phyloP scores from a whole-genome alignment of 2,797 vertebrate species.

The Rhabdomys pumilio region DNA sequence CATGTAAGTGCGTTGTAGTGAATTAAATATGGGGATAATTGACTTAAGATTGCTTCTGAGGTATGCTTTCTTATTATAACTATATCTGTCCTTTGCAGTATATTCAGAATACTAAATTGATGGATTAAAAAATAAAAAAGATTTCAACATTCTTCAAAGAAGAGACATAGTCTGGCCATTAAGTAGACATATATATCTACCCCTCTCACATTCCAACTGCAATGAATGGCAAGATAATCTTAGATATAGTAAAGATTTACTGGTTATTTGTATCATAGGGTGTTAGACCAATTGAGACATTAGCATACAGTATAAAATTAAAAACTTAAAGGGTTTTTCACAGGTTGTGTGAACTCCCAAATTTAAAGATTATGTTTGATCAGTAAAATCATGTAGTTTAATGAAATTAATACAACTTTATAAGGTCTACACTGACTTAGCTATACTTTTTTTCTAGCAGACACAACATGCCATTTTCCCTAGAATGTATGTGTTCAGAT shows the following conservation, averaged over 20 bases:
- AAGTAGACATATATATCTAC: rapidly evolving
- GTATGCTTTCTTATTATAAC: not conserved
- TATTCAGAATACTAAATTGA: constrained; percentile 60
- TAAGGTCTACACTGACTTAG: not conserved
- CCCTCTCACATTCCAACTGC: rapidly evolving
- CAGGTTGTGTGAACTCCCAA: not conserved
- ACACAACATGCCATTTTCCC: not conserved
- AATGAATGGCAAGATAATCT: not conserved
- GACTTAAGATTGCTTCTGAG: constrained; percentile 64
- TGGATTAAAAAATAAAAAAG: constrained; percentile 64
- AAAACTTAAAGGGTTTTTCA: not conserved
- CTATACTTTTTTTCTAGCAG: not conserved
- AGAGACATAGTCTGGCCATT: constrained; percentile 31
- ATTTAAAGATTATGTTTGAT: not conserved
- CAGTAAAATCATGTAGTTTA: not conserved
- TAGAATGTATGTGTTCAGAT: not conserved
- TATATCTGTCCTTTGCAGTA: constrained; percentile 32
- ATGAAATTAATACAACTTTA: not conserved
- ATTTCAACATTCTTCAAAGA: constrained; percentile 4
- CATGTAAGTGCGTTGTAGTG: constrained; percentile 40
- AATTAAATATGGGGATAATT: constrained; percentile 40
- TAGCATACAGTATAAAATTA: not conserved
- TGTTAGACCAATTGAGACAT: not conserved
- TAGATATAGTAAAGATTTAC: not conserved
- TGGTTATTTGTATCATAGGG: not conserved